Base-by-base conservation (phyloP, 2,113 vertebrate genomes). In the Pseudorectes ferrugineus region DNA sequence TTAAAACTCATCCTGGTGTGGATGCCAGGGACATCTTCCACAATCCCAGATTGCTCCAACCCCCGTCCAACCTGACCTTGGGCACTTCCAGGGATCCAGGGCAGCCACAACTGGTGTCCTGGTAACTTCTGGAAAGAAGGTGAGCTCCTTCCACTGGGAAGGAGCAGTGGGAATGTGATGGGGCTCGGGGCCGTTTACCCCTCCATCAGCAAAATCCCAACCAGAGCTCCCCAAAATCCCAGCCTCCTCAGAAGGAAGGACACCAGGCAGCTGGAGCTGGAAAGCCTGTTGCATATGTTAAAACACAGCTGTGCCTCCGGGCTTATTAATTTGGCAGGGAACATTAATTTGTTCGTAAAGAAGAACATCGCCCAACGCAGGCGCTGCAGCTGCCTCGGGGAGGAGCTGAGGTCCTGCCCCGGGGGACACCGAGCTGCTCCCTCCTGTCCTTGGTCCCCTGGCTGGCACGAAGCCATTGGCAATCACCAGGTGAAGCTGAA, bases 401-500 rank as follows among this genome's bases (percentile, higher is more conserved):
- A 46, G 33, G 65, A 45, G 67, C 46, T 58, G 77, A 48, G 38
- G 35, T 35, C 35, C 33, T 35, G 45, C 15, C 61, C 42, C 1
- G 9, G 28, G 22, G 38, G 31, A 51, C 38, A 21, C 21, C 0
- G 1, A 75, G 67, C 66, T 26, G 55, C 82, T 55, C 55, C 46
- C 1, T n/a, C 46, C 62, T 21, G 11, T n/a, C 66, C 66, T 33
- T 8, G 5, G 54, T 35, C 5, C 38, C 46, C 33, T 6, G 49
- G 18, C 46, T 16, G 12, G 22, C 35, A 26, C 1, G 0, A 23
- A 43, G 17, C 12, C 21, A 0, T 2, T 0, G 2, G 43, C 38
- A 36, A 10, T 6, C 38, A 4, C 28, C 2, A 11, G 57, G 42
- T 5, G 16, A 29, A n/a, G 49, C 71, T 62, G 51, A 17, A 65